A percentile compares a stretch with the other conserved stretches of the same genome.
Evolutionary conservation across 2,797 vertebrate species (phyloP).

Genomic region (Chaunax sp.): DNA sequence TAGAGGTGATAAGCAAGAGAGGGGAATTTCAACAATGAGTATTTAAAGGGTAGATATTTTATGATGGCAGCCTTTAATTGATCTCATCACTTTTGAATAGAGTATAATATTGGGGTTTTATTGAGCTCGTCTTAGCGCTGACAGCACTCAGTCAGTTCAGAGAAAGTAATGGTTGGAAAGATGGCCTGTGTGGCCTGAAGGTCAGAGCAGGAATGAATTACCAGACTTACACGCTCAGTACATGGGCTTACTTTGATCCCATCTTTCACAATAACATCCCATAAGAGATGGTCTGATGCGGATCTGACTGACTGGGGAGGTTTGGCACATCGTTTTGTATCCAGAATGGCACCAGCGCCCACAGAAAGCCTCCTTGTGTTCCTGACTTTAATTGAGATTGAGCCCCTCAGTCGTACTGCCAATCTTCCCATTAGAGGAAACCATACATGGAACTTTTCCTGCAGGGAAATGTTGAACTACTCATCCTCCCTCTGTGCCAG

Average conservation of each 20-base stretch:
- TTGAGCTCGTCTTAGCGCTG: constrained; percentile 50
- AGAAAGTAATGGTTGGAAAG: constrained; percentile 21
- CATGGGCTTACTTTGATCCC: constrained; percentile 28
- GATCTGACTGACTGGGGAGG: constrained; percentile 10
- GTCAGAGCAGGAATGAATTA: constrained; percentile 23
- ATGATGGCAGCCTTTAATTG: constrained; percentile 65
- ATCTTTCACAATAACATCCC: constrained; percentile 13
- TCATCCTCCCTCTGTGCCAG: constrained; percentile 35
- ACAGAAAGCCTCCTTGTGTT: constrained; percentile 35
- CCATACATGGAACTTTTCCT: constrained; percentile 48
- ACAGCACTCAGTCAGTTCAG: constrained; percentile 40
- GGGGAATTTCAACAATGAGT: constrained; percentile 58
- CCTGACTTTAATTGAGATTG: constrained; percentile 64
- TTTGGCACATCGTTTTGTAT: constrained; percentile 45
- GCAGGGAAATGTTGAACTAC: constrained; percentile 53
- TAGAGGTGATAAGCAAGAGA: constrained; percentile 45
- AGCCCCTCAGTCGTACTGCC: constrained; percentile 46
- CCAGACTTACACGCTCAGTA: constrained; percentile 5
- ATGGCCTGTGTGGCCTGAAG: constrained; percentile 23
- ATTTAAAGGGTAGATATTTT: constrained; percentile 54
- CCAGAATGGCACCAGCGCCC: constrained; percentile 38
- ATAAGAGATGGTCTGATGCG: constrained; percentile 26
- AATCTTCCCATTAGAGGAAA: constrained; percentile 49
- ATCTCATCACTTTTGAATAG: constrained; percentile 62
- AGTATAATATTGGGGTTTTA: constrained; percentile 43